These are phyloP conservation scores for Desmophyllum pertusum DNA, from an alignment of 92 coral and sea anemone species.

Conservation along the genomic window DNA sequence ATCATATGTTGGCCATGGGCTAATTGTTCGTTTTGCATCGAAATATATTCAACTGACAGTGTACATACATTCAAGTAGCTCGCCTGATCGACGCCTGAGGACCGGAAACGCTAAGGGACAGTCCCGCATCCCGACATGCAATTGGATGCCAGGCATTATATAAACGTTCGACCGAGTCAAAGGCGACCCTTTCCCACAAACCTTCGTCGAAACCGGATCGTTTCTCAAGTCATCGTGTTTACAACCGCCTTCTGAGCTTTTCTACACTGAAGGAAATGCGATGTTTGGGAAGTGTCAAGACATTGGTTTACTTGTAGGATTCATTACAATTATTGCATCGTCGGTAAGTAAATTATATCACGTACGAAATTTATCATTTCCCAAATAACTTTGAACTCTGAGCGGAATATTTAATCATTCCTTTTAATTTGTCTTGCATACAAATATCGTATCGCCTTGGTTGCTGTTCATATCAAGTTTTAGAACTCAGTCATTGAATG, in stretches of 20 bases:
- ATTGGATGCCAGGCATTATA: background rate
- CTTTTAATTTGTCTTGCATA: no score
- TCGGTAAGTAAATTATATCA: background rate
- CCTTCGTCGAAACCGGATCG: background rate
- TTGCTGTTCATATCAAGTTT: no score
- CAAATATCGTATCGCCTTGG: no score
- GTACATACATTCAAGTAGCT: no score
- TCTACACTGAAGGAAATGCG: background rate
- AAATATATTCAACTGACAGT: no score
- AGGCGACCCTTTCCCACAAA: background rate
- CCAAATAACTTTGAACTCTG: no score
- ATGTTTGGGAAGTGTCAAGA: background rate
- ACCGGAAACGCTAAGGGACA: background rate
- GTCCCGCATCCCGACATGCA: constrained; percentile 1
- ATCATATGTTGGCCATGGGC: no score
- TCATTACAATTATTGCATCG: background rate
- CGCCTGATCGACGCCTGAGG: no score
- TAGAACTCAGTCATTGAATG: no score
- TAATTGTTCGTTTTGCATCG: no score
- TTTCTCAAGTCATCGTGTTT: background rate
- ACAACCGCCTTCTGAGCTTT: background rate
- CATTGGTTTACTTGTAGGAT: background rate
- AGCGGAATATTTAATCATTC: no score
- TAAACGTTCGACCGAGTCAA: background rate
- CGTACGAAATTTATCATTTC: background rate